Conservation (phyloP, 2,888 invertebrate species). For the Troides helena region DNA sequence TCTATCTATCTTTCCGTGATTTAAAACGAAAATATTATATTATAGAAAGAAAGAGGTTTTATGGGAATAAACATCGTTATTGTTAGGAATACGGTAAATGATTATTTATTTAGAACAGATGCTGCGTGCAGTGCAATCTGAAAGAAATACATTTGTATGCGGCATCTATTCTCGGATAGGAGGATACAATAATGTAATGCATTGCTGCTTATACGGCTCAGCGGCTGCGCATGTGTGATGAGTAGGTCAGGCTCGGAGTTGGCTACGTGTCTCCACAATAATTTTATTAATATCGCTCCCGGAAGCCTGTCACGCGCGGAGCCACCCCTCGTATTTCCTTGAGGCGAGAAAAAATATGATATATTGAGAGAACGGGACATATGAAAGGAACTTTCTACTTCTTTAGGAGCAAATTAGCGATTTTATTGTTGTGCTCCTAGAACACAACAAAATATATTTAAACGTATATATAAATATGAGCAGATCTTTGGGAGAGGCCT, state of each 20-base stretch:
- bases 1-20: no score
- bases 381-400: constrained; percentile 69
- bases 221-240: constrained; percentile 36
- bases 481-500: no score
- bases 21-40: no score
- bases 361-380: constrained; percentile 75
- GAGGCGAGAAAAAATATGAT: constrained; percentile 71
- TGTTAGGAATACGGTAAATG: no score
- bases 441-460: constrained; percentile 1
- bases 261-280: constrained; percentile 75
- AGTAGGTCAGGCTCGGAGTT: constrained; percentile 56
- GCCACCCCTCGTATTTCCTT: constrained; percentile 73
- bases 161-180: constrained; percentile 8
- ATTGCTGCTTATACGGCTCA: constrained; percentile 37
- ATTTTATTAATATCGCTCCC: constrained; percentile 79
- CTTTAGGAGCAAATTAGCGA: constrained; percentile 63
- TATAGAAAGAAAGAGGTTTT: no score
- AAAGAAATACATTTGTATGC: constrained; percentile 23
- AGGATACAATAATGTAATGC: constrained; percentile 39
- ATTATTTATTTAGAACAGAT: no score
- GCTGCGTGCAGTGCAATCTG: background rate
- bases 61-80: no score
- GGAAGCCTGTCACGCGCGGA: constrained; percentile 75
- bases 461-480: background rate
- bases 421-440: constrained; percentile 50